Base-by-base conservation (phyloP, 2,113 vertebrate genomes). In the Trichomycterus rosablanca region DNA sequence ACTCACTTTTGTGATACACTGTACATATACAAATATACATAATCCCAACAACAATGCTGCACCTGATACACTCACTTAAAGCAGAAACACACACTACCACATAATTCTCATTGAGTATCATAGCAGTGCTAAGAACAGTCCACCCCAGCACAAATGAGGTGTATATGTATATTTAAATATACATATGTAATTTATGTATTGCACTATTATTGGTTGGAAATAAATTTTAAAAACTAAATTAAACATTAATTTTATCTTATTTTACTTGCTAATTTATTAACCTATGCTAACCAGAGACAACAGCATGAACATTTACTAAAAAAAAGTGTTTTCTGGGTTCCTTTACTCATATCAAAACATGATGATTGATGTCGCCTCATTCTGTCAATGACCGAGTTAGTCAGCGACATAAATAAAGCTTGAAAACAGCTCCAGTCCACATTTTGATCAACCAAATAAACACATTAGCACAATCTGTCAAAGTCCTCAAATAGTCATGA, bases 391-490 rank as follows among this genome's bases (percentile, higher is more conserved):
- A 74, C 68, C 60, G 58, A 67, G 66, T 76, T 73, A 74, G 66
- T 62, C 62, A 50, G 71, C 56, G 37, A 74, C 68, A 71, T 66
- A 74, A 74, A 69, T 76, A 76, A 67, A 71, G 74, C 63, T 64
- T 71, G 68, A 66, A 59, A 72, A 72, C 59, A 59, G 73, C 58
- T 71, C 60, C 68, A 59, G 53, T 63, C 63, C 68, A 71, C 63
- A 65, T 75, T 50, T 68, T 67, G 57, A 67, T 68, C 62, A 55
- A 68, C 61, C 70, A 68, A 67, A 78, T 78, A 75, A 74, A 78
- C 68, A 73, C 71, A 75, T 75, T 62, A 74, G 59, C 73, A 65
- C 74, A 76, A 71, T 75, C 72, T 79, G 77, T 77, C 73, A 73
- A 55, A 61, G 56, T 75, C 70, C 60, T 72, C 63, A 76, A 79